Evolutionary conservation across 2,113 vertebrate species (phyloP).

Genomic region (Rhodinocichla rosea): DNA sequence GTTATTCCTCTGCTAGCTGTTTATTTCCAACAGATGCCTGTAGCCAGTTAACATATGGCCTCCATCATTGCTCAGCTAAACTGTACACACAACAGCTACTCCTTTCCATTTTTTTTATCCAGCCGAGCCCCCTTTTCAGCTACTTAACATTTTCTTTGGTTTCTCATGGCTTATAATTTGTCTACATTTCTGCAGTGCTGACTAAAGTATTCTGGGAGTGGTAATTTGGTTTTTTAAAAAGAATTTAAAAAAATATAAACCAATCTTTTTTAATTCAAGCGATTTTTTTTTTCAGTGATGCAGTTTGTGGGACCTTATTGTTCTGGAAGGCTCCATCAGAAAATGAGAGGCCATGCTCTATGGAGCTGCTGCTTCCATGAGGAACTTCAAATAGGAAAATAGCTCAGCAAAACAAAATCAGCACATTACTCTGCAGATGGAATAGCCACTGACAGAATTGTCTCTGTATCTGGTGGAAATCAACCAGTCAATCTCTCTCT

Average conservation of each 20-base stretch:
- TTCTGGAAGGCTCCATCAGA: background rate
- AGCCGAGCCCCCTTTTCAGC: background rate
- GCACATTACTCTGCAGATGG: background rate
- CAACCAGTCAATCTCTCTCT: background rate
- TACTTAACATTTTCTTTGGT: constrained; percentile 19
- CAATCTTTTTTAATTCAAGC: background rate
- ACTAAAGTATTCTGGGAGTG: background rate
- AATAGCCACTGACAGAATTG: background rate
- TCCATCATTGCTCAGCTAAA: background rate
- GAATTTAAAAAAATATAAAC: background rate
- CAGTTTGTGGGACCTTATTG: background rate
- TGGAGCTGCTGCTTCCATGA: background rate
- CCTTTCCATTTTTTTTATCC: background rate
- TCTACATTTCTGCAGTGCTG: background rate
- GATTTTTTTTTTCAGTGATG: background rate
- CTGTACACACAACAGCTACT: background rate
- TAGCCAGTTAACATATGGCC: background rate
- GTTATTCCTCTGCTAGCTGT: constrained; percentile 9
- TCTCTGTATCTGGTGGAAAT: background rate
- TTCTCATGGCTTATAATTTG: background rate
- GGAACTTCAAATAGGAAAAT: background rate
- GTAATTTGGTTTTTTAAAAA: background rate
- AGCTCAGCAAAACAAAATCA: background rate
- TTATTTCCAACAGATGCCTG: constrained; percentile 46
- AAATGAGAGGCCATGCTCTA: background rate